Conservation (phyloP, 2,797 vertebrate genomes). For the Gorsachius magnificus region DNA sequence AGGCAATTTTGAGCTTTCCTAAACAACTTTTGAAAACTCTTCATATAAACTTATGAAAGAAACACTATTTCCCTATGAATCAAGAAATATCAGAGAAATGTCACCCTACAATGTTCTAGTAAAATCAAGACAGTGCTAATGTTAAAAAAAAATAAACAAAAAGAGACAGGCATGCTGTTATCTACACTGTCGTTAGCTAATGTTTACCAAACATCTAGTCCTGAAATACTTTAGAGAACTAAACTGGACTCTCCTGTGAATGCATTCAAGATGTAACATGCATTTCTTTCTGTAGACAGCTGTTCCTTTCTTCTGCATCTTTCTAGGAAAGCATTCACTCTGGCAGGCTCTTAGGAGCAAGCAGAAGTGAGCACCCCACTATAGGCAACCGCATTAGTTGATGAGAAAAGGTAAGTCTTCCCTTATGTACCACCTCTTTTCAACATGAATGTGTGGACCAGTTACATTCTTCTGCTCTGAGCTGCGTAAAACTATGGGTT, state of each 20-base stretch:
- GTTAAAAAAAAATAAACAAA: background rate
- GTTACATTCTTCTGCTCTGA: background rate
- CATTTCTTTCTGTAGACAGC: background rate
- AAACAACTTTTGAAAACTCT: background rate
- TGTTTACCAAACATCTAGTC: background rate
- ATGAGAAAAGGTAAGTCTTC: background rate
- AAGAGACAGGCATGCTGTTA: background rate
- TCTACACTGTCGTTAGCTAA: background rate
- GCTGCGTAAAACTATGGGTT: background rate
- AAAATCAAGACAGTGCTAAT: background rate
- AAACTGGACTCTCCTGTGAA: background rate
- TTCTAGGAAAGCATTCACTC: background rate
- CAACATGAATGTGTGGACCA: background rate
- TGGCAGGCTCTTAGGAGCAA: background rate
- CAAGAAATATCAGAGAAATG: background rate
- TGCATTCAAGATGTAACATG: background rate
- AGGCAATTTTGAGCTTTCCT: background rate
- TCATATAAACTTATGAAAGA: background rate
- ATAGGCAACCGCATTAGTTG: background rate
- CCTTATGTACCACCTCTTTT: background rate
- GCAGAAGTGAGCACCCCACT: background rate
- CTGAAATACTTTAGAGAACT: background rate
- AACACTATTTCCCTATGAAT: background rate
- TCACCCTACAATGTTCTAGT: background rate
- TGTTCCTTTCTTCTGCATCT: background rate